Conservation (phyloP, 2,797 vertebrate genomes). For the Astyanax mexicanus region DNA sequence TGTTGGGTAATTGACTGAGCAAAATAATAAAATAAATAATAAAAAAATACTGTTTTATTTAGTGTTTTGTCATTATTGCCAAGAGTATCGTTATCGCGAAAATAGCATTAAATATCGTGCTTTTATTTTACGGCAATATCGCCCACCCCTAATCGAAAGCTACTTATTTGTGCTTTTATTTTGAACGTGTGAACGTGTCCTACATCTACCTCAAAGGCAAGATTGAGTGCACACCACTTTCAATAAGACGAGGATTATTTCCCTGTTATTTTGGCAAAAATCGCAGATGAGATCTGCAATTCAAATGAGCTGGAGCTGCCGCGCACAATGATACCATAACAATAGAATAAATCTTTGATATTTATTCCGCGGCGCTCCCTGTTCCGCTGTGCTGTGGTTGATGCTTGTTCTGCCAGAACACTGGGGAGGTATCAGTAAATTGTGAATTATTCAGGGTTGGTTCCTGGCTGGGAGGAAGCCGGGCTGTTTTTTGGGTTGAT, state of each 20-base stretch:
- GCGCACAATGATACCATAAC: not conserved
- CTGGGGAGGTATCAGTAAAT: constrained; percentile 1
- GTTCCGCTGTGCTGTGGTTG: constrained; percentile 4
- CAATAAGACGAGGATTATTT: not conserved
- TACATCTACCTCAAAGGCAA: not conserved
- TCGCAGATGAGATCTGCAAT: not conserved
- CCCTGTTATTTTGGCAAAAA: not conserved
- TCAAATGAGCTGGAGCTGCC: constrained; percentile 11
- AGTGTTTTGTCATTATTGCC: too few species aligned
- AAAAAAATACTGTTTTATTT: too few species aligned
- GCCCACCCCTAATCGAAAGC: too few species aligned
- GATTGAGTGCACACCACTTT: not conserved
- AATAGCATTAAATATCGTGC: too few species aligned
- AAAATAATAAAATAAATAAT: too few species aligned
- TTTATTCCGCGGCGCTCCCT: not conserved
- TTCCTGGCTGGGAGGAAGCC: not conserved
- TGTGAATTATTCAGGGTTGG: constrained; percentile 52
- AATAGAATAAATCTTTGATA: constrained; percentile 8
- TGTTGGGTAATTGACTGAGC: too few species aligned
- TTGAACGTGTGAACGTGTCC: not conserved
- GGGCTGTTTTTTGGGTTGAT: constrained; percentile 34
- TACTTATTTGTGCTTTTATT: not conserved
- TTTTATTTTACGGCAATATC: too few species aligned
- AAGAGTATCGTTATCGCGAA: too few species aligned
- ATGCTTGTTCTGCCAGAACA: constrained; percentile 12